phyloP scores from a whole-genome alignment of 2,797 vertebrate genomes.

The Takifugu ocellatus region DNA sequence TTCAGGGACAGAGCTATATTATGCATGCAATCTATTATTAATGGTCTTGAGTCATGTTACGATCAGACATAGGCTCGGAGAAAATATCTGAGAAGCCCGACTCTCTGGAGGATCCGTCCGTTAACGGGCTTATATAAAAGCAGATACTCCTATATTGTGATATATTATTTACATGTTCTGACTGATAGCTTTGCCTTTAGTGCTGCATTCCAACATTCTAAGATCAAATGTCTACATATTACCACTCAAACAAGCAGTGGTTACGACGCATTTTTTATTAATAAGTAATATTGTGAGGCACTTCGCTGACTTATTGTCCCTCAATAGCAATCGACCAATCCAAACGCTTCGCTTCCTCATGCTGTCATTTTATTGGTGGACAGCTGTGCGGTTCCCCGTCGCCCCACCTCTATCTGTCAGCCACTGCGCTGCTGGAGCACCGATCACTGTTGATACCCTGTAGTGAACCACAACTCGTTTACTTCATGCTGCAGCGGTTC shows the following conservation, averaged over 20 bases:
- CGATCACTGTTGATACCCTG: slow-evolving; percentile 46
- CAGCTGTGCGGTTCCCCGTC: slow-evolving; percentile 18
- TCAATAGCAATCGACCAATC: slow-evolving; percentile 49
- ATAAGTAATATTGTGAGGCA: slow-evolving; percentile 2
- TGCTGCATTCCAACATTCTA: not conserved
- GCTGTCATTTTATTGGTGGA: slow-evolving; percentile 57
- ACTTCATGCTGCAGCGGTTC: slow-evolving; percentile 40
- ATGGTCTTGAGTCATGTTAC: slow-evolving; percentile 78
- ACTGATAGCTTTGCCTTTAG: not conserved
- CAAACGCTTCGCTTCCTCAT: slow-evolving; percentile 31
- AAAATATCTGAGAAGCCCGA: slow-evolving; percentile 46
- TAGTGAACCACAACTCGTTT: slow-evolving; percentile 33
- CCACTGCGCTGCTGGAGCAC: slow-evolving; percentile 39
- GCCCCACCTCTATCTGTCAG: slow-evolving; percentile 65
- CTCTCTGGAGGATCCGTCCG: slow-evolving; percentile 24
- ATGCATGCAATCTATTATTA: slow-evolving; percentile 79
- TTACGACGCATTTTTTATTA: slow-evolving; percentile 10
- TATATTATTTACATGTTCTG: slow-evolving; percentile 7
- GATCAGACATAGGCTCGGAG: slow-evolving; percentile 54
- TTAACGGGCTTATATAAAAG: slow-evolving; percentile 23
- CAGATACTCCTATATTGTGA: slow-evolving; percentile 5
- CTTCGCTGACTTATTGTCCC: slow-evolving; percentile 27
- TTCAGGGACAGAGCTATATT: slow-evolving; percentile 67
- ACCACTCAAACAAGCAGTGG: not conserved
- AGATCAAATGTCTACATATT: not conserved